Percentiles rank a stretch among this genome's conserved stretches.
These are phyloP conservation scores for Periparus ater DNA, from an alignment of 2,797 vertebrate genomes.

Conservation along the genomic window DNA sequence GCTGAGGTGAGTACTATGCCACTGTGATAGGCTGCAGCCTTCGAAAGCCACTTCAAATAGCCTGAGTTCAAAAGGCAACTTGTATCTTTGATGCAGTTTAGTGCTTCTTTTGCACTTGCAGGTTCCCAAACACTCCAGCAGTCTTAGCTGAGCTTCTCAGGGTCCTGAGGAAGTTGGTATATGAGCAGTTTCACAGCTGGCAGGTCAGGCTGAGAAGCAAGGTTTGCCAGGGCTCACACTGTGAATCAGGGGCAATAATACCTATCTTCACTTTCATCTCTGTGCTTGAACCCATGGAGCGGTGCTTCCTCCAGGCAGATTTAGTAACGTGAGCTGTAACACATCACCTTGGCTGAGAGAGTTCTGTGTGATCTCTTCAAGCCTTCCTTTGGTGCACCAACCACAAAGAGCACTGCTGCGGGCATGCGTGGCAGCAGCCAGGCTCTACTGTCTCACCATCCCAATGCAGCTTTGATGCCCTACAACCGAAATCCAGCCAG, in stretches of 20 bases:
- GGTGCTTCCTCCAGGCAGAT: background rate
- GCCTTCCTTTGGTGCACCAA: background rate
- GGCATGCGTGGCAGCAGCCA: background rate
- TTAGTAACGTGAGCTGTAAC: background rate
- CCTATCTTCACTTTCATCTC: conserved; percentile 27
- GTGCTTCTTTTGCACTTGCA: background rate
- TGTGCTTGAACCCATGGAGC: background rate
- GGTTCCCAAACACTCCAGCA: background rate
- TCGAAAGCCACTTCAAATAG: background rate
- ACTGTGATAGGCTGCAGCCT: background rate
- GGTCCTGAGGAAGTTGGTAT: background rate
- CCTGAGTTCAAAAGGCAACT: background rate
- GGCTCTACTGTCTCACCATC: background rate
- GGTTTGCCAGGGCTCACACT: background rate
- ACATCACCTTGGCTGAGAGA: background rate
- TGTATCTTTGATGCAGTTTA: background rate
- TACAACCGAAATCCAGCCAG: background rate
- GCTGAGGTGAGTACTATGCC: background rate
- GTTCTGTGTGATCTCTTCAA: background rate
- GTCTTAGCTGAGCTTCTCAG: background rate
- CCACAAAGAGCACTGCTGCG: background rate
- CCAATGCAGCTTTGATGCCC: background rate
- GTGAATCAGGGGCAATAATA: background rate
- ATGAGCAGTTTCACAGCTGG: background rate
- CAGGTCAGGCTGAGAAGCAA: background rate